These are phyloP conservation scores for Psettodes erumei DNA, from an alignment of 2,113 vertebrate genomes.

Conservation along the genomic window DNA sequence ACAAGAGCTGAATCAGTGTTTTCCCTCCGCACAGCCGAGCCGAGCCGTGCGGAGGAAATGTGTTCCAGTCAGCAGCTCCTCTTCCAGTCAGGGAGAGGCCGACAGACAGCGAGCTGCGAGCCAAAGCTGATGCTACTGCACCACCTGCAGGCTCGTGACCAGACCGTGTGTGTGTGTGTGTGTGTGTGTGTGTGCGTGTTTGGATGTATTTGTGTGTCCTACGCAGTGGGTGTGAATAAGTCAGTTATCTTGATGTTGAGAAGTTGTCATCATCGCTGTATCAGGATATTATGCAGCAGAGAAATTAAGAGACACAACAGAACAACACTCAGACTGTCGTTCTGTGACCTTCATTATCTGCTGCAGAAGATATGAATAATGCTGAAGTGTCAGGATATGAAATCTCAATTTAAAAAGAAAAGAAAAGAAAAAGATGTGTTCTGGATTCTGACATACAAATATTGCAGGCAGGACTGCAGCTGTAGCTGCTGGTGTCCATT, in stretches of 20 bases:
- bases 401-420: not conserved
- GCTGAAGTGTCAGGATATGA: not conserved
- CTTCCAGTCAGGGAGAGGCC: constrained; percentile 67
- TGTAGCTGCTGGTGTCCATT: constrained; percentile 22
- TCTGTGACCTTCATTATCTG: not conserved
- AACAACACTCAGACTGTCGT: not conserved
- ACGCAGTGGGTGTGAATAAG: constrained; percentile 31
- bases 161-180: constrained; percentile 17
- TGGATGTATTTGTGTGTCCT: not conserved
- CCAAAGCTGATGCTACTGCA: constrained; percentile 83
- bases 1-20: constrained; percentile 80
- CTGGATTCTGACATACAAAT: not conserved
- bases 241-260: constrained; percentile 10
- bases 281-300: not conserved
- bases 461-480: constrained; percentile 8
- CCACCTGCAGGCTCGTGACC: constrained; percentile 82
- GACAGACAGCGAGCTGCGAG: constrained; percentile 44
- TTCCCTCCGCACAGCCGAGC: constrained; percentile 58
- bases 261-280: constrained; percentile 15
- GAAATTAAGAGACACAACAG: not conserved
- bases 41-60: constrained; percentile 56
- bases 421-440: not conserved
- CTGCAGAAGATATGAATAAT: not conserved
- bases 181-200: not conserved
- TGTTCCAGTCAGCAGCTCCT: constrained; percentile 78